Evolutionary conservation across 2,888 invertebrate genomes (phyloP).

Genomic region (Watsonalla cultraria): DNA sequence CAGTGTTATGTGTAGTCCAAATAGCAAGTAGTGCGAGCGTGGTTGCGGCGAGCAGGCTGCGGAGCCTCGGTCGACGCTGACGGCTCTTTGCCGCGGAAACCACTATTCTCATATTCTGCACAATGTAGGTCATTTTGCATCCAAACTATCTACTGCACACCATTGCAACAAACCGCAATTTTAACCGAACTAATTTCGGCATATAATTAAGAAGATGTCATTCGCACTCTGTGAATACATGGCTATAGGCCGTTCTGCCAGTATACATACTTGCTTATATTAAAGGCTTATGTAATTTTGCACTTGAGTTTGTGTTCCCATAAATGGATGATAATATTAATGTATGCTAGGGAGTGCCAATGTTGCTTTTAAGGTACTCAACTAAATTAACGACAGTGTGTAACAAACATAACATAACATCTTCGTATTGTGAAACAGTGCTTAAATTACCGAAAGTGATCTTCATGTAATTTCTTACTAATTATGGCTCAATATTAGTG

Average conservation of each 20-base stretch:
- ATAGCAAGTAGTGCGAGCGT: background rate
- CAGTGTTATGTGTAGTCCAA: background rate
- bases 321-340: too few species aligned
- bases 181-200: constrained; percentile 9
- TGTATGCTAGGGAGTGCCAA: background rate
- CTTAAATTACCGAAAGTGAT: too few species aligned
- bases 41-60: background rate
- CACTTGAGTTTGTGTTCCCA: background rate
- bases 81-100: background rate
- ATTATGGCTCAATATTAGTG: too few species aligned
- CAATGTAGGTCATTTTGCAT: constrained; percentile 1
- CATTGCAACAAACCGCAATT: background rate
- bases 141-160: background rate
- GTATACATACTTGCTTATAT: background rate
- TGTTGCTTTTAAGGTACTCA: background rate
- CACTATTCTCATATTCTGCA: background rate
- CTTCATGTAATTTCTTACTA: too few species aligned
- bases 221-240: constrained; percentile 31
- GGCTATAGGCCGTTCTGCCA: constrained; percentile 7
- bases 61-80: background rate
- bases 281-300: background rate
- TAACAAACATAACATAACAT: too few species aligned
- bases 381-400: background rate
- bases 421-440: too few species aligned
- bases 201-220: constrained; percentile 19